Percentiles rank a stretch among this genome's conserved stretches.
These are phyloP conservation scores for Drosophila putrida DNA, from an alignment of 2,888 invertebrate species.

Conservation along the genomic window DNA sequence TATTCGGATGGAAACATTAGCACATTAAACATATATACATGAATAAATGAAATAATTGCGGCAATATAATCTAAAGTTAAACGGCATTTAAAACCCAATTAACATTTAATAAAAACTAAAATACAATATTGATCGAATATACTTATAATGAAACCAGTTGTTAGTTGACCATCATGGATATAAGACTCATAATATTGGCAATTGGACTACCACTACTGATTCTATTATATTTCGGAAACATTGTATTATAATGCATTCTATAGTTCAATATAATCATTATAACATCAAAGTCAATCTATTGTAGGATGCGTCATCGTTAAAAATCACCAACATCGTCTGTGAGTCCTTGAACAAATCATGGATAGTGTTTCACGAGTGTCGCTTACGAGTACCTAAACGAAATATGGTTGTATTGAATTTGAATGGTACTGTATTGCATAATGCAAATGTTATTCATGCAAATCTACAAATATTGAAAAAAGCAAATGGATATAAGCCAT, in stretches of 20 bases:
- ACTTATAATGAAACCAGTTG: background rate
- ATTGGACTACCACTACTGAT: background rate
- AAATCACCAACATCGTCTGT: conserved; percentile 18
- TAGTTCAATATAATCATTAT: background rate
- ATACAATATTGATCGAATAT: background rate
- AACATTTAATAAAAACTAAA: background rate
- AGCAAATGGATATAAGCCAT: conserved; percentile 27
- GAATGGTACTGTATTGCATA: conserved; percentile 14
- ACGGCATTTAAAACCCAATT: background rate
- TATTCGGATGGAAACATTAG: too few relatives aligned
- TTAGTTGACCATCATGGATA: background rate
- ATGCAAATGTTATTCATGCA: background rate
- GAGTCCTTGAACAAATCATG: conserved; percentile 8
- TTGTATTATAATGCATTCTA: too few relatives aligned
- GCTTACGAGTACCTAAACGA: conserved; percentile 21
- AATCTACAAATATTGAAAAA: conserved; percentile 9
- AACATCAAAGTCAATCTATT: background rate
- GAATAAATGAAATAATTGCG: too few relatives aligned
- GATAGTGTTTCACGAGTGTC: conserved; percentile 3
- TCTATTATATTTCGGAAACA: too few relatives aligned
- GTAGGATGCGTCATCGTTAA: conserved; percentile 2
- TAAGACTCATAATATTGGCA: background rate
- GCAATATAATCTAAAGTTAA: background rate
- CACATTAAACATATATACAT: too few relatives aligned
- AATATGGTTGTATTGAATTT: conserved; percentile 2